Base-by-base conservation (phyloP, 2,888 invertebrate species). In the Limnephilus rhombicus region DNA sequence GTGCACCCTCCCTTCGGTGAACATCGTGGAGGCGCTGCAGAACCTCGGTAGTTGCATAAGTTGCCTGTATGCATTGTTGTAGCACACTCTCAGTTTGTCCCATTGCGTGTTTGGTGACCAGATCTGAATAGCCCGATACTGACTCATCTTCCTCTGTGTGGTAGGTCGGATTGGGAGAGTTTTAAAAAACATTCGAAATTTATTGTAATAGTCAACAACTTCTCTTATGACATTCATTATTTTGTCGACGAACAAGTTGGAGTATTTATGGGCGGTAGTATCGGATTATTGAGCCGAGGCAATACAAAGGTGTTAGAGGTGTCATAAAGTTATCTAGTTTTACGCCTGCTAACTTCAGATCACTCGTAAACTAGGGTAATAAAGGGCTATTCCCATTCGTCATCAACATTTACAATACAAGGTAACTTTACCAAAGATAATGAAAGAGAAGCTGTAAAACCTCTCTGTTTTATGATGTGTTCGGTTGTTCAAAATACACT, bases 281-380 rank as follows among this genome's bases (percentile, higher is more conserved):
- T 82, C 15, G 82, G 34, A 31, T 31, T 82, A 82, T 34, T 15
- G 29, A 82, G 29, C 31, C 82, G 31, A 82, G 18, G 82, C 82
- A 34, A 31, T 82, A 82, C 68, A n/a, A 68, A 45, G 80, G 80
- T 37, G 88, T 80, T 37, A 18, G 80, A n/a, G 88, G 37, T 80
- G 80, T 80, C 68, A 89, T 89, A 89, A 89, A 80, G 37, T 88
- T 88, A 37, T 3, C 41, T 34, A 80, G 88, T 24, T 80, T 80
- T 34, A 89, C 15, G 86, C 37, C 37, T n/a, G 88, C 80, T n/a
- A 89, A 89, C 80, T 89, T 89, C 80, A 80, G 80, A 80, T 89
- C 88, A 89, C 68, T 89, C 80, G 88, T 89, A 80, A 89, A 89
- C 80, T 41, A 45, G 80, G 80, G 13, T 37, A 80, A 37, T 89